Conservation (phyloP, 2,797 vertebrate genomes). For the Poliocrania exsul region DNA sequence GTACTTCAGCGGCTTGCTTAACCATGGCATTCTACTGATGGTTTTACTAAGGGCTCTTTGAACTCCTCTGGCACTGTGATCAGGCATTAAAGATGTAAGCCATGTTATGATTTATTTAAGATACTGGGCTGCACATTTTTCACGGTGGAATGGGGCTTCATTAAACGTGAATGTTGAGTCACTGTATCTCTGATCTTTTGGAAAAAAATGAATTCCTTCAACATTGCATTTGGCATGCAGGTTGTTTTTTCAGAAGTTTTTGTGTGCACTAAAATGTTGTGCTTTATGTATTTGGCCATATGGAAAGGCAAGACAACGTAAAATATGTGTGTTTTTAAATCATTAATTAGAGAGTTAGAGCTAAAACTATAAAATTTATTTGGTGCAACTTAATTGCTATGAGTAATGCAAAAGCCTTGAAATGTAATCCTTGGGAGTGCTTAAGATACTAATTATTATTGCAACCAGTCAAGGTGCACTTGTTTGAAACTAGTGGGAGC, state of each 20-base stretch:
- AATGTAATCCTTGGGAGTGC: conserved; percentile 58
- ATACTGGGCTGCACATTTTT: not conserved
- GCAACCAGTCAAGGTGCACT: conserved; percentile 44
- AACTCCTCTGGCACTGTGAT: conserved; percentile 7
- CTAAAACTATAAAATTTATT: conserved; percentile 55
- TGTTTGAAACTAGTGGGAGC: conserved; percentile 55
- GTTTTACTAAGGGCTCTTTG: conserved; percentile 13
- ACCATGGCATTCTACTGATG: not conserved
- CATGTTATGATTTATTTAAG: conserved; percentile 17
- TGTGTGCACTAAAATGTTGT: conserved; percentile 9
- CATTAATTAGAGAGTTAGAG: conserved; percentile 29
- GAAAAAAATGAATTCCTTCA: not conserved
- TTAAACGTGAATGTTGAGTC: not conserved
- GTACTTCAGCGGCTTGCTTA: not conserved
- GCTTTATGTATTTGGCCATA: not conserved
- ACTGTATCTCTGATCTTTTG: not conserved
- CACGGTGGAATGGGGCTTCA: not conserved
- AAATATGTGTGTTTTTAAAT: not conserved
- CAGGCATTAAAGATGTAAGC: conserved; percentile 28
- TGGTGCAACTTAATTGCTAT: conserved; percentile 60
- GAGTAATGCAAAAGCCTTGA: conserved; percentile 65
- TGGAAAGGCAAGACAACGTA: conserved; percentile 15
- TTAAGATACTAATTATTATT: conserved; percentile 62
- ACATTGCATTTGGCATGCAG: rapidly evolving
- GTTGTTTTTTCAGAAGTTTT: not conserved